phyloP scores from a whole-genome alignment of 2,113 vertebrate genomes.

The Panthera leo region DNA sequence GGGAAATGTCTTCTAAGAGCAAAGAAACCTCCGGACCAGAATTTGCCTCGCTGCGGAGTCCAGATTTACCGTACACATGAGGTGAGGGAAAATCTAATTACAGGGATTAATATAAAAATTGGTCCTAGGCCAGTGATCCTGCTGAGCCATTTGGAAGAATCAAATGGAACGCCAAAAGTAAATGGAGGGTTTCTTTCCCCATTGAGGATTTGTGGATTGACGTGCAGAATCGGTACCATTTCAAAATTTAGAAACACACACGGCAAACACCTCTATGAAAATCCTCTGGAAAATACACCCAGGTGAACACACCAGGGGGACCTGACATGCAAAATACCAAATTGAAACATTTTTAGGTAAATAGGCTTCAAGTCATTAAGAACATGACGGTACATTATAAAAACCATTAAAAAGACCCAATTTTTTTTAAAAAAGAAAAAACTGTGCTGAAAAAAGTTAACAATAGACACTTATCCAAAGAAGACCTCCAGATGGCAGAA shows the following conservation, averaged over 20 bases:
- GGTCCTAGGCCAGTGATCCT: not conserved
- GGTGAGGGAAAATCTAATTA: constrained; percentile 34
- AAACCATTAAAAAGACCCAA: not conserved
- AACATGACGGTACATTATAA: not conserved
- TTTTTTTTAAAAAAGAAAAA: not conserved
- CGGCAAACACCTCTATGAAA: not conserved
- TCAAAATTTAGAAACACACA: not conserved
- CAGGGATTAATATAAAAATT: constrained; percentile 38
- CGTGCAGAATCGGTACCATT: not conserved
- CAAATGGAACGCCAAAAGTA: not conserved
- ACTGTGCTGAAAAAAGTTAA: not conserved
- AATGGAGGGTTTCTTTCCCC: not conserved
- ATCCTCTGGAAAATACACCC: not conserved
- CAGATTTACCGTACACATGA: not conserved
- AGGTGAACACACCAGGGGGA: not conserved
- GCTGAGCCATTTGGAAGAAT: constrained; percentile 45
- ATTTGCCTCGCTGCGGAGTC: not conserved
- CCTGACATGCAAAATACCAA: not conserved
- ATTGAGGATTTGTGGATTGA: not conserved
- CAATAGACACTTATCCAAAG: not conserved
- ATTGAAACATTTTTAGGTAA: not conserved
- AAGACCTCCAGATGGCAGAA: too few relatives aligned
- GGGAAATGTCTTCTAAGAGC: not conserved
- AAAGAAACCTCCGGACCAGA: not conserved
- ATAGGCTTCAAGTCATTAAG: not conserved